phyloP scores from a whole-genome alignment of 2,797 vertebrate genomes.

The Xiphophorus birchmanni region DNA sequence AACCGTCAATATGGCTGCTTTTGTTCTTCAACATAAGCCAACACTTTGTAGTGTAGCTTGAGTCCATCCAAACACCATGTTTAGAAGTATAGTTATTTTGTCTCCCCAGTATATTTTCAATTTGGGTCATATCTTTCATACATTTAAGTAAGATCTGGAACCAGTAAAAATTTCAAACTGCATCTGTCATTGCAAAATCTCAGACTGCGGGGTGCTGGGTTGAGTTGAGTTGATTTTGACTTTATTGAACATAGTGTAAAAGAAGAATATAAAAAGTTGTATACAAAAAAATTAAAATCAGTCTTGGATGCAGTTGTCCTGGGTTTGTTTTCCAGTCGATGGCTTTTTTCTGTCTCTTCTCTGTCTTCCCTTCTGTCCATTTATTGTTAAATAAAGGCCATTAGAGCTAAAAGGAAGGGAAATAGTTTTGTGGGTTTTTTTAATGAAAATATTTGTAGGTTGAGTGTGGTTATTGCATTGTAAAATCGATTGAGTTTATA shows the following conservation, averaged over 20 bases:
- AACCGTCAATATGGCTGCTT: not conserved
- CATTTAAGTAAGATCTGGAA: not conserved
- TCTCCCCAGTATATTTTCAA: not conserved
- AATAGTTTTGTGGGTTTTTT: not conserved
- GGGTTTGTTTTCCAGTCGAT: no score
- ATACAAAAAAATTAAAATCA: not conserved
- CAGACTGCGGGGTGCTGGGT: no score
- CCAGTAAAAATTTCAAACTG: not conserved
- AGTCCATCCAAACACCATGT: not conserved
- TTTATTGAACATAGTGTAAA: no score
- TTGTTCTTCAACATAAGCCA: not conserved
- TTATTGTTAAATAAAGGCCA: no score
- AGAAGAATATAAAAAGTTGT: not conserved
- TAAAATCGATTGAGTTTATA: not conserved
- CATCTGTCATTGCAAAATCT: no score
- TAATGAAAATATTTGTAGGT: not conserved
- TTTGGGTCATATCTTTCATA: not conserved
- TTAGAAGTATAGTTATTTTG: not conserved
- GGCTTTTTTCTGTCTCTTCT: no score
- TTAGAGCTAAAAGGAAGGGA: not conserved
- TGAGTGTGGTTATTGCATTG: not conserved
- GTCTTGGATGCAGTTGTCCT: not conserved
- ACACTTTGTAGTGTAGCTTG: not conserved
- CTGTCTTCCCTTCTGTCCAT: no score
- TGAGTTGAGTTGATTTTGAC: no score